A percentile compares a stretch with the other conserved stretches of the same genome.
These are phyloP conservation scores for Megatriorchis doriae DNA, from an alignment of 2,113 vertebrate genomes.

Conservation along the genomic window DNA sequence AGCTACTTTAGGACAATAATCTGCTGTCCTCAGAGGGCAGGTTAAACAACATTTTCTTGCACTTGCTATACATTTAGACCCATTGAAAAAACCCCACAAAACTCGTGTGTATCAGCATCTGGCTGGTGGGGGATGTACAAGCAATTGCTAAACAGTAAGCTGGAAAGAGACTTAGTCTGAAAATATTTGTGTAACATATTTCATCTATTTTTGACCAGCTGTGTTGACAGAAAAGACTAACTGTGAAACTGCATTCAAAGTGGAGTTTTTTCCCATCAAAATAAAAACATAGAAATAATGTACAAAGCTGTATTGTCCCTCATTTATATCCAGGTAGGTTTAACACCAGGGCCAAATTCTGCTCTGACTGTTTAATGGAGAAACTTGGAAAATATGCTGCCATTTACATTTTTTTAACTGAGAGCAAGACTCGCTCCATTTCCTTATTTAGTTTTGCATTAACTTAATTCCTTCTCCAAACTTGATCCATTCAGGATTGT, in stretches of 20 bases:
- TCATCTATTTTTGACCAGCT: not conserved
- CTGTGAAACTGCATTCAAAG: not conserved
- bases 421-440: not conserved
- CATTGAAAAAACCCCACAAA: not conserved
- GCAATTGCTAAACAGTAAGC: not conserved
- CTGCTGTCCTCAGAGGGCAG: not conserved
- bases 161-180: not conserved
- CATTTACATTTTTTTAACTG: not conserved
- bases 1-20: not conserved
- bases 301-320: not conserved
- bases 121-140: not conserved
- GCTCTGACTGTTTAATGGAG: not conserved
- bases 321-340: not conserved
- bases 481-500: not conserved
- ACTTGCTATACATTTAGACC: not conserved
- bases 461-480: not conserved
- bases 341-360: not conserved
- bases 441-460: not conserved
- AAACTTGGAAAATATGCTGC: not conserved
- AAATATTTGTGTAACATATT: not conserved
- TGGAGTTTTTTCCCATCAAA: rapidly evolving
- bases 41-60: not conserved
- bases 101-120: not conserved
- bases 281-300: not conserved
- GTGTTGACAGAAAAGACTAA: not conserved